Evolutionary conservation across 2,113 vertebrate species (phyloP).

Genomic region (Coptodon bakossiorum): DNA sequence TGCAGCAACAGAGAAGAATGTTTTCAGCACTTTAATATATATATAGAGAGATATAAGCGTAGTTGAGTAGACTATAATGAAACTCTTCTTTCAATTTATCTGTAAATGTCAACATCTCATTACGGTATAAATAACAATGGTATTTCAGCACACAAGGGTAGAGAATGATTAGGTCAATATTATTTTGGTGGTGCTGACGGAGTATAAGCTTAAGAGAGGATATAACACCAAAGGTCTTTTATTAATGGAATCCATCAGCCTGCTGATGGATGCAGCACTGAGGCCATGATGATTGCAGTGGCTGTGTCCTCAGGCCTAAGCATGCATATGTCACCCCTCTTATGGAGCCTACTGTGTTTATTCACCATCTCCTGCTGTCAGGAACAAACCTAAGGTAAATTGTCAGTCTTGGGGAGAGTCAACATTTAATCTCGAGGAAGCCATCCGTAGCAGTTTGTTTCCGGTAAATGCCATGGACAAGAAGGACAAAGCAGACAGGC

Average conservation of each 20-base stretch:
- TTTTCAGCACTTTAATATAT: not conserved
- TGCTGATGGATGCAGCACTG: conserved; percentile 35
- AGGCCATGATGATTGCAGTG: conserved; percentile 14
- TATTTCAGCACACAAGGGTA: conserved; percentile 25
- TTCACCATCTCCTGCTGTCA: conserved; percentile 49
- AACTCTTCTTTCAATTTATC: conserved; percentile 39
- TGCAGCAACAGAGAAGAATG: not conserved
- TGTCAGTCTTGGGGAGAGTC: conserved; percentile 49
- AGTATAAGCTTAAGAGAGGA: conserved; percentile 31
- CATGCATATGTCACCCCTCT: not conserved
- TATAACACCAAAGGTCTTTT: conserved; percentile 49
- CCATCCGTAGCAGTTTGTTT: conserved; percentile 43
- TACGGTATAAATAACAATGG: conserved; percentile 41
- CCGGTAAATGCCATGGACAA: conserved; percentile 41
- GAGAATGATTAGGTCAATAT: conserved; percentile 59
- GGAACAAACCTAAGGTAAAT: conserved; percentile 44
- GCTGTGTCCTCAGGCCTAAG: conserved; percentile 25
- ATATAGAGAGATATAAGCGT: accelerated
- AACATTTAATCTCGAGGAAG: conserved; percentile 66
- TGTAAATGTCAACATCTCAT: conserved; percentile 63
- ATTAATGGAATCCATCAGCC: conserved; percentile 63
- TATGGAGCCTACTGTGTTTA: conserved; percentile 36
- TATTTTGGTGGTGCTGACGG: conserved; percentile 27
- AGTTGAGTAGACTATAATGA: not conserved
- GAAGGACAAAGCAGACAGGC: conserved; percentile 29